Percentiles rank a stretch among this genome's conserved stretches.
Evolutionary conservation across 2,113 vertebrate genomes (phyloP).

Genomic region (Poecile atricapillus): DNA sequence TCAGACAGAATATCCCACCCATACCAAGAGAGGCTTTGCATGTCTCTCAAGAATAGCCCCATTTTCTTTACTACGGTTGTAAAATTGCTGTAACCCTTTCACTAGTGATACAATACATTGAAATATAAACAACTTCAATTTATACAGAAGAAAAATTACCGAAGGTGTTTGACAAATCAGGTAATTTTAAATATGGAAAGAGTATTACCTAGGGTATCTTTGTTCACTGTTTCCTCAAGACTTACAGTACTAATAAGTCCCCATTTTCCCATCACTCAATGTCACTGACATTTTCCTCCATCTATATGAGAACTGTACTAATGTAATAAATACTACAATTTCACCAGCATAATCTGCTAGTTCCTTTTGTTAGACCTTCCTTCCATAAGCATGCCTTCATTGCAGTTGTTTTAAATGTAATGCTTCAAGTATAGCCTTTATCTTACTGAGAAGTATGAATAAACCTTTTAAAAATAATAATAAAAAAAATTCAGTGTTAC

Average conservation of each 20-base stretch:
- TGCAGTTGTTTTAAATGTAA: neutral
- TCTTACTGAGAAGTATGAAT: neutral
- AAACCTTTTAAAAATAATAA: neutral
- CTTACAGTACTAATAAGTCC: neutral
- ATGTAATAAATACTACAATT: neutral
- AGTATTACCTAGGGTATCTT: neutral
- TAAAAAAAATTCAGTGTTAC: neutral
- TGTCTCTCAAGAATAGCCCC: neutral
- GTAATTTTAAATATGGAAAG: neutral
- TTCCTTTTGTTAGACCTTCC: neutral
- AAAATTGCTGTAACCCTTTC: neutral
- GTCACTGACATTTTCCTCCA: neutral
- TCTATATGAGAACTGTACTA: neutral
- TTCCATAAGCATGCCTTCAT: neutral
- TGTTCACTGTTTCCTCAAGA: neutral
- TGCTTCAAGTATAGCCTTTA: neutral
- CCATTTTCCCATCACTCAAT: neutral
- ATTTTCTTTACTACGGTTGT: neutral
- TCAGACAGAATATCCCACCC: neutral
- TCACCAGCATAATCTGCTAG: neutral
- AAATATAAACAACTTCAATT: neutral
- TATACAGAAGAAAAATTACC: neutral
- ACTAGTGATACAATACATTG: neutral
- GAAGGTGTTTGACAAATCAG: neutral
- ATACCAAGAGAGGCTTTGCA: neutral